These are phyloP conservation scores for Aquatica leii DNA, from an alignment of 2,888 invertebrate genomes.

Conservation along the genomic window DNA sequence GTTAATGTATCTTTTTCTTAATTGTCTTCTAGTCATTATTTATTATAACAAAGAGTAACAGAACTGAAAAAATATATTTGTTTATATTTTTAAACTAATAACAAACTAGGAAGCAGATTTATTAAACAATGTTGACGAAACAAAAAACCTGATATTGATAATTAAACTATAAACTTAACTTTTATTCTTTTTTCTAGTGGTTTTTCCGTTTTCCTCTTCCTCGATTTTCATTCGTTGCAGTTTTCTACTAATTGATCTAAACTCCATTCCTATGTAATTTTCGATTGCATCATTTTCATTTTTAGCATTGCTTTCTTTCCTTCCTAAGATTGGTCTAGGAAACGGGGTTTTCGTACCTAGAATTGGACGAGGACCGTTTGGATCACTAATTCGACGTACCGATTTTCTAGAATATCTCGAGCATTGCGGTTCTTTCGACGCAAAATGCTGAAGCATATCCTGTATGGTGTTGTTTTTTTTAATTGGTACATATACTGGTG, in stretches of 20 bases:
- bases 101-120: too few relatives aligned
- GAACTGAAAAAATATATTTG: too few relatives aligned
- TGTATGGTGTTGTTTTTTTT: conserved; percentile 35
- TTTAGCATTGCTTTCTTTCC: conserved; percentile 42
- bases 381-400: conserved; percentile 38
- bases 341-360: conserved; percentile 43
- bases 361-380: conserved; percentile 36
- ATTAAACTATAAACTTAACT: too few relatives aligned
- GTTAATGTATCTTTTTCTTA: too few relatives aligned
- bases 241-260: conserved; percentile 45
- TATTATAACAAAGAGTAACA: too few relatives aligned
- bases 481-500: conserved; percentile 48
- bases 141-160: too few relatives aligned
- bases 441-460: conserved; percentile 27
- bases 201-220: conserved; percentile 43
- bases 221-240: conserved; percentile 46
- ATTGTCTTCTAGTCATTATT: too few relatives aligned
- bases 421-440: conserved; percentile 45
- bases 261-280: conserved; percentile 45
- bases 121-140: too few relatives aligned
- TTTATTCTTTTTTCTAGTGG: conserved; percentile 30
- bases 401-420: conserved; percentile 49
- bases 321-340: conserved; percentile 49
- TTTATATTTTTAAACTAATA: too few relatives aligned
- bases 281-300: conserved; percentile 35